These are phyloP conservation scores for Liodrosophila aerea DNA, from an alignment of 2,888 invertebrate genomes.

Conservation along the genomic window DNA sequence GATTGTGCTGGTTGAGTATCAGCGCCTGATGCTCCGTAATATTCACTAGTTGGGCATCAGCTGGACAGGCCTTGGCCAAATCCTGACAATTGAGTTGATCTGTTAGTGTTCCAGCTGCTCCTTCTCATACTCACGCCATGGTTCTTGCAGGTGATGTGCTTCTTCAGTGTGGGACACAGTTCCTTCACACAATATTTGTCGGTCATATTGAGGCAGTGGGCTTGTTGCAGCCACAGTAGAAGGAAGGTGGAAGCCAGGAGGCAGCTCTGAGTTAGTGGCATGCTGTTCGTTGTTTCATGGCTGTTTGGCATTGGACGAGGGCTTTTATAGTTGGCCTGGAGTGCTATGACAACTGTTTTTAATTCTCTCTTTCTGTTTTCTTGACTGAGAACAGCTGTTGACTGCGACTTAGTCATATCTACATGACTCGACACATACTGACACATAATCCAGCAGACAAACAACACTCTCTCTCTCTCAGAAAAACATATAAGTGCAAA, in stretches of 20 bases:
- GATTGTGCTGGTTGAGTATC: slow-evolving; percentile 56
- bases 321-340: slow-evolving; percentile 36
- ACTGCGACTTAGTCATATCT: slow-evolving; percentile 17
- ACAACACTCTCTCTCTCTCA: slow-evolving; percentile 10
- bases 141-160: slow-evolving; percentile 59
- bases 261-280: slow-evolving; percentile 23
- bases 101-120: background rate
- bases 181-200: slow-evolving; percentile 48
- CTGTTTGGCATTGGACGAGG: background rate
- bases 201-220: slow-evolving; percentile 3
- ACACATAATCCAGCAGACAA: slow-evolving; percentile 29
- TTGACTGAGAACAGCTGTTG: slow-evolving; percentile 46
- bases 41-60: slow-evolving; percentile 36
- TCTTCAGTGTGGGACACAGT: slow-evolving; percentile 42
- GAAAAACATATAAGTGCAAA: slow-evolving; percentile 6
- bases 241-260: slow-evolving; percentile 12
- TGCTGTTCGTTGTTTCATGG: slow-evolving; percentile 28
- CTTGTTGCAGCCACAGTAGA: slow-evolving; percentile 16
- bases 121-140: slow-evolving; percentile 48
- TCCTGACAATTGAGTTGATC: slow-evolving; percentile 4
- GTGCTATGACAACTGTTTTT: slow-evolving; percentile 47
- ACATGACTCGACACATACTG: slow-evolving; percentile 31
- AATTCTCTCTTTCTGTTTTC: background rate
- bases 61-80: slow-evolving; percentile 32
- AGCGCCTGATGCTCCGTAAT: slow-evolving; percentile 26